Conservation (phyloP, 2,888 invertebrate genomes). For the Anoplius nigerrimus region DNA sequence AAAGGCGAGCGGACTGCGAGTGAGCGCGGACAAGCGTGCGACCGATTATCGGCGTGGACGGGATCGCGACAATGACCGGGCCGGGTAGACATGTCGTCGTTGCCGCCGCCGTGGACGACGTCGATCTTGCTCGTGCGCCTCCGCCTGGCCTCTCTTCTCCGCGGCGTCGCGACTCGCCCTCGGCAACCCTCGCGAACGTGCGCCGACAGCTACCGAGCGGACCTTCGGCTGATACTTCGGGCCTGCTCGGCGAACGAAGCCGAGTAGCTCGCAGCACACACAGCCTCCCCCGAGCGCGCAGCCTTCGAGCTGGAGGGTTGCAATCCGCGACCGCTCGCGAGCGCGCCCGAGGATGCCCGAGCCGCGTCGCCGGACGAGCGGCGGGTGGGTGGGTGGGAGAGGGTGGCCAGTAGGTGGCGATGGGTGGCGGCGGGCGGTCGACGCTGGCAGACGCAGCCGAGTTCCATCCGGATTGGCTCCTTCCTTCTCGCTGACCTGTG, state of each 20-base stretch:
- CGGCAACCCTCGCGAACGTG: slow-evolving; percentile 32
- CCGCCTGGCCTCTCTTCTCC: no score
- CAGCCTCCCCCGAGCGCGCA: slow-evolving; percentile 29
- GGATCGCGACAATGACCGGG: slow-evolving; percentile 51
- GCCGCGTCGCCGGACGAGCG: slow-evolving; percentile 8
- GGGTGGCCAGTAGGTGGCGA: no score
- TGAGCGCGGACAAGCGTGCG: slow-evolving; percentile 12
- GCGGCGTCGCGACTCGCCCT: not conserved
- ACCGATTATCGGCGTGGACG: slow-evolving; percentile 13
- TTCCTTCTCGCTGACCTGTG: no score
- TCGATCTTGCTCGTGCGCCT: slow-evolving; percentile 37
- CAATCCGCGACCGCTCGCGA: slow-evolving; percentile 25
- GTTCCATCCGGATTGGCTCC: slow-evolving; percentile 5
- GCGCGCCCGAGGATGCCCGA: slow-evolving; percentile 13
- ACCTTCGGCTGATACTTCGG: slow-evolving; percentile 48
- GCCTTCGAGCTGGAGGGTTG: slow-evolving; percentile 23
- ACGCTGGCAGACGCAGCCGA: slow-evolving; percentile 3
- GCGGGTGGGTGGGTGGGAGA: slow-evolving; percentile 8
- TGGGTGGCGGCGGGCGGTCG: no score
- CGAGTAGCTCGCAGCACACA: slow-evolving; percentile 19
- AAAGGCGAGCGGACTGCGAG: not conserved
- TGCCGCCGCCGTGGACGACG: slow-evolving; percentile 21
- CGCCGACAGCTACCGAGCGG: slow-evolving; percentile 13
- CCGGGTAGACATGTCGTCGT: slow-evolving; percentile 61
- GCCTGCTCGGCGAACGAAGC: slow-evolving; percentile 52